phyloP scores from a whole-genome alignment of 2,113 vertebrate genomes.

The Oryzias celebensis region DNA sequence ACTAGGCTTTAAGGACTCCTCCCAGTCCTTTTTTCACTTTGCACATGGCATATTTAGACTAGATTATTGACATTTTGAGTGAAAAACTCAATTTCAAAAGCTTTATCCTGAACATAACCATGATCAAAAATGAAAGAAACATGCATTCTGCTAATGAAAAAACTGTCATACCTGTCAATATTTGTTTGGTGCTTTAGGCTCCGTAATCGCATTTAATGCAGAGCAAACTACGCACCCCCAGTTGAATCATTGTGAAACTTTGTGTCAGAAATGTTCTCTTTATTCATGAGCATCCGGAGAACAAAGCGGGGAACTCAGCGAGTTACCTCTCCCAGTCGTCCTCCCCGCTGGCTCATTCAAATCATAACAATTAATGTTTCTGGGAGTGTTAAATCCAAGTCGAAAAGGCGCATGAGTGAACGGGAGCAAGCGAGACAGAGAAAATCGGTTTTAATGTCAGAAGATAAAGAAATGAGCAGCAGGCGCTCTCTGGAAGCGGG shows the following conservation, averaged over 20 bases:
- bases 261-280: conserved; percentile 7
- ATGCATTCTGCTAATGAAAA: too few species aligned
- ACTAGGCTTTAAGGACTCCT: too few species aligned
- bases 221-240: too few species aligned
- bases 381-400: conserved; percentile 24
- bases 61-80: too few species aligned
- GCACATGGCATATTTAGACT: too few species aligned
- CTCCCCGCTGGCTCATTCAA: conserved; percentile 14
- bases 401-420: not conserved
- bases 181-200: too few species aligned
- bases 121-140: too few species aligned
- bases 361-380: conserved; percentile 35
- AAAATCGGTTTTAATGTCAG: conserved; percentile 38
- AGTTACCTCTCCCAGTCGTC: not conserved
- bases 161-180: too few species aligned
- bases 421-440: conserved; percentile 3
- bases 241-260: not conserved
- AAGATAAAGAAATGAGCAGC: conserved; percentile 23
- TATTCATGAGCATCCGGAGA: conserved; percentile 7
- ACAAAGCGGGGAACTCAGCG: conserved; percentile 8
- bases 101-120: too few species aligned
- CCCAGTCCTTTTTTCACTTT: too few species aligned
- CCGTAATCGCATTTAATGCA: too few species aligned
- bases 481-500: not conserved
- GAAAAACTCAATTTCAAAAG: too few species aligned